A percentile compares a stretch with the other conserved stretches of the same genome.
Conservation (phyloP, 2,797 vertebrate species). For the Alexandromys oeconomus region DNA sequence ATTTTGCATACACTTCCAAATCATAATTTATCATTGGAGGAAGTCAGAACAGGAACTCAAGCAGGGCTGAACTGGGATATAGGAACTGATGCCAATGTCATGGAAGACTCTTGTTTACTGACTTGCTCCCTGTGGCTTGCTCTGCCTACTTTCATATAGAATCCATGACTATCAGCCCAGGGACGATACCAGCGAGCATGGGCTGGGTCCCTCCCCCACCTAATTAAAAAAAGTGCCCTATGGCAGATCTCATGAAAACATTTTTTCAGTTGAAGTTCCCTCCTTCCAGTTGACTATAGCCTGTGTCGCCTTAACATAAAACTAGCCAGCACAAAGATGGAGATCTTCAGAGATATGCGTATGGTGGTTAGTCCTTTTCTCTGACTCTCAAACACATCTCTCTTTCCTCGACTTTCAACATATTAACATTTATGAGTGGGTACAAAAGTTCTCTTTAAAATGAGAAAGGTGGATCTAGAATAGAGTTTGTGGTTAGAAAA, state of each 20-base stretch:
- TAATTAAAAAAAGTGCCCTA: background rate
- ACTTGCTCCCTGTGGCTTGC: background rate
- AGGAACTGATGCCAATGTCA: background rate
- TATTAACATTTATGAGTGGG: background rate
- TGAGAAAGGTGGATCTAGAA: background rate
- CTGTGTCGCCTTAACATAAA: background rate
- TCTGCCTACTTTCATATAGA: background rate
- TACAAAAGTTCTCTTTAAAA: background rate
- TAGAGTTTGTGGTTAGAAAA: background rate
- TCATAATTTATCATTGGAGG: background rate
- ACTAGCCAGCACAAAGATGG: background rate
- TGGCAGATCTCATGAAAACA: too few relatives aligned
- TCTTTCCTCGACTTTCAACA: background rate
- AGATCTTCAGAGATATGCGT: background rate
- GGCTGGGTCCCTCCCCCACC: background rate
- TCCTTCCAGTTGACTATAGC: background rate
- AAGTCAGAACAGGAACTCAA: background rate
- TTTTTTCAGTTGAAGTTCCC: background rate
- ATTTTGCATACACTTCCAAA: background rate
- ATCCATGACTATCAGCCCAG: background rate
- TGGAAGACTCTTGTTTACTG: background rate
- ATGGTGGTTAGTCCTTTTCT: background rate
- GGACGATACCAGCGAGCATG: background rate
- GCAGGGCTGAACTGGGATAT: background rate
- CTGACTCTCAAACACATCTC: background rate